Base-by-base conservation (phyloP, 1,140 invertebrate genomes). In the Diplogasteroides magnus region DNA sequence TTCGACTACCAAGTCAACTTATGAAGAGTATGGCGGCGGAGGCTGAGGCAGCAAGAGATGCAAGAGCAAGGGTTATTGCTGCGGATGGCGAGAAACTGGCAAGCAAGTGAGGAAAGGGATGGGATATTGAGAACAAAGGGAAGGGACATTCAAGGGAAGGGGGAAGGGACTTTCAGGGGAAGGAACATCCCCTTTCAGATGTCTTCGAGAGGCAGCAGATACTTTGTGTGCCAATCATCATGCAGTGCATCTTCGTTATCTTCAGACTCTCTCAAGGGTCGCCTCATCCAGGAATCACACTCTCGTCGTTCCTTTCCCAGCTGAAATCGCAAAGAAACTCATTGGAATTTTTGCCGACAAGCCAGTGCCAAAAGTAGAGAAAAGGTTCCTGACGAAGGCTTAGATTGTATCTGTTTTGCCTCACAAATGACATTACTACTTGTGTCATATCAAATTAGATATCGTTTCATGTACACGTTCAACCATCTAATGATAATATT, bases 201-300 rank as follows among this genome's bases (percentile, higher is more conserved):
- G 91, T 0, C 86, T 94, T 0, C 90, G 91, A 69, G 90, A 93
- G 78, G 92, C 92, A 23, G 91, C 91, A 1, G 91, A 94, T 80
- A 89, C 93, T 26, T 91, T 94, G 56, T 87, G 88, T 15, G 72
- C 79, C n/a, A 73, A 82, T 74, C 62, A 79, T 74, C 29, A 79
- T 19, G 73, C 80, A n/a, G 61, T 82, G 13, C 76, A 81, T 15
- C 66, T 81, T 6, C 71, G 80, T 25, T 82, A 85, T 69, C 72
- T 85, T 1, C 84, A 85, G 72, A 84, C 84, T 2, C 75, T 86
- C 11, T 83, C 80, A 64, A 77, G 82, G 19, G 86, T 88, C 61
- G 81, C 85, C 15, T 82, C 83, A 0, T 84, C 86, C 77, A 86
- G 86, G 67, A 87, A 87, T 72, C 86, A 86, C 26, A 87, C 86